These are phyloP conservation scores for Porphyrio hochstetteri DNA, from an alignment of 2,113 vertebrate species.

Conservation along the genomic window DNA sequence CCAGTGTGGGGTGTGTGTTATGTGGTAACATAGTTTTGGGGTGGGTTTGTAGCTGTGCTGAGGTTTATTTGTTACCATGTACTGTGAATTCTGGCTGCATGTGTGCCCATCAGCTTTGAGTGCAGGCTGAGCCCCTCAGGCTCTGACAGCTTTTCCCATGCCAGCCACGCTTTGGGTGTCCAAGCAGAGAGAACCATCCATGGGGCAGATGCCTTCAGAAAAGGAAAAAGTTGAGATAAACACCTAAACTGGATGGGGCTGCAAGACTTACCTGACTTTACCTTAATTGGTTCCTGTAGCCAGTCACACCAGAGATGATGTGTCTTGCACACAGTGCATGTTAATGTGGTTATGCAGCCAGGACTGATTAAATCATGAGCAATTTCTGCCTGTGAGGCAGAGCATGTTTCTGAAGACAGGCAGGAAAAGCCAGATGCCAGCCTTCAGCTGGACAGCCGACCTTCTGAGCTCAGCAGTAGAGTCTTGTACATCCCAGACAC, in stretches of 20 bases:
- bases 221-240: slow-evolving; percentile 44
- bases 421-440: neutral
- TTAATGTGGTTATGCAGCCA: slow-evolving; percentile 1
- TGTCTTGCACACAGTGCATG: neutral
- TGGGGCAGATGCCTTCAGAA: neutral
- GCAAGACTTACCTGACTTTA: neutral
- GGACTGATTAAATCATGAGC: neutral
- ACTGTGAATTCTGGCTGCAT: neutral
- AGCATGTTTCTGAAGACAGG: neutral
- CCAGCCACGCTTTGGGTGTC: neutral
- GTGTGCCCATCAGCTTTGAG: neutral
- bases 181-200: neutral
- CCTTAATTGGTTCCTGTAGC: slow-evolving; percentile 31
- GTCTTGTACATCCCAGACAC: neutral
- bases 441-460: neutral
- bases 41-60: neutral
- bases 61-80: neutral
- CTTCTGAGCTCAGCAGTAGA: neutral
- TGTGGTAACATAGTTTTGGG: neutral
- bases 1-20: neutral
- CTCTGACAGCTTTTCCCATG: neutral
- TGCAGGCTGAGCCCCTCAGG: neutral
- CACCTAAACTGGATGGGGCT: slow-evolving; percentile 3
- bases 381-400: slow-evolving; percentile 16
- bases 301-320: neutral